Evolutionary conservation across 2,797 vertebrate species (phyloP), one percentile per base, ranked within the genome.

Genomic region (Ptychobarbus kaznakovi): DNA sequence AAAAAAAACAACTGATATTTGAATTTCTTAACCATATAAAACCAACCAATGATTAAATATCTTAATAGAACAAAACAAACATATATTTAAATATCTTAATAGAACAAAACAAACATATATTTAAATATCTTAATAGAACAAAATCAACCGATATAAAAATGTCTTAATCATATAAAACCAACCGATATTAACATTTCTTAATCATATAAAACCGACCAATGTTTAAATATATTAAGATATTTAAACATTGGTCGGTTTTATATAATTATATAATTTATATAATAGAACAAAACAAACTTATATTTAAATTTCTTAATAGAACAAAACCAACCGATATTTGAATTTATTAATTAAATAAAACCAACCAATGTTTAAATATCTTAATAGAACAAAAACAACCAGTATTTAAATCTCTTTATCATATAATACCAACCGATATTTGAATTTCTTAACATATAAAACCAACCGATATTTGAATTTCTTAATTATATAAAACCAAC

Each of bases 1-100:
- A 61, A 61, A 6, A 66, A 18, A 40, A 68, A 38, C 18, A 22
- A 20, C 18, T 2, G 0, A 2, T 56, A 22, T 56, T 56, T 9
- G 3, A 3, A 8, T 56, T 0, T 56, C 10, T 56, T 56, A 53
- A 11, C 0, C 0, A 4, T 9, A 58, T 0, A 58, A 58, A 58
- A n/a, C 3, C 18, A 22, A 22, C 51, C 1, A 32, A 32, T 32
- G 32, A 0, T 32, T 32, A 32, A 32, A 32, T 32, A 32, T 28
- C 5, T 51, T 51, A 18, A 51, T 16, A 6, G 5, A 18, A 32
- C 16, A 35, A 66, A 66, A 66, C 28, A 0, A 1, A 18, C 3
- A 9, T 4, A 6, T 2, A 12, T 69, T 51, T 51, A 4, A 16
- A 13, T 49, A 0, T 49, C 5, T 51, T 51, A 18, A 51, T 16